Base-by-base conservation (phyloP, 2,113 vertebrate species). In the Onychostoma macrolepis region DNA sequence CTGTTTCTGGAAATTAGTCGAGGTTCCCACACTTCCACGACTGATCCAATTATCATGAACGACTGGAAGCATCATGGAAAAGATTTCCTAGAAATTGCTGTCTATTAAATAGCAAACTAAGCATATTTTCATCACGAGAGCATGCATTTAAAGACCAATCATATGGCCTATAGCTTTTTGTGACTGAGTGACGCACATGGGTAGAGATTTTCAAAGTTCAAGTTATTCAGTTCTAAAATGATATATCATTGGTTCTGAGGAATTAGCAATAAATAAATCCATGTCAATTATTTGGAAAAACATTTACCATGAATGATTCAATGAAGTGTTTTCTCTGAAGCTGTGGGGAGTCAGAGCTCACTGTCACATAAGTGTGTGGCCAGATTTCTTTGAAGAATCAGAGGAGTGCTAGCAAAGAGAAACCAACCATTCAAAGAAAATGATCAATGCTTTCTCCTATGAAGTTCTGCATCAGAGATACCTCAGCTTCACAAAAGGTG, bases 391-490 rank as follows among this genome's bases (percentile, higher is more conserved):
- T 77, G 41, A 77, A 76, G 41, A 76, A 76, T 76, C 24, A 75
- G 7, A 6, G 26, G 12, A 72, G 33, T 24, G 33, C 19, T 72
- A 41, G 69, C 4, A 36, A 36, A 24, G 36, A 72, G 43, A 77
- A 48, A n/a, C 38, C 74, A 43, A 77, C n/a, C 15, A 77, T 28
- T 77, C 74, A 9, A 28, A 77, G 43, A 77, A 77, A 77, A 77
- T 28, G 19, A 41, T 38, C 19, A 41, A n/a, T 72, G 33, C 0
- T 12, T 10, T 48, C 26, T 12, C 26, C 74, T n/a, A 19, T 48
- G n/a, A 48, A 77, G 74, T 48, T 28, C 26, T 48, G 24, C 74
- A 76, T 4, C 28, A 11, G 41, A 45, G 12, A 76, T 26, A 76
- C 74, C 13, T 8, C 41, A 28, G 36, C 36, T 72, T 72, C 69